Conservation (phyloP, 2,797 vertebrate species). For the Pelobates cultripes region DNA sequence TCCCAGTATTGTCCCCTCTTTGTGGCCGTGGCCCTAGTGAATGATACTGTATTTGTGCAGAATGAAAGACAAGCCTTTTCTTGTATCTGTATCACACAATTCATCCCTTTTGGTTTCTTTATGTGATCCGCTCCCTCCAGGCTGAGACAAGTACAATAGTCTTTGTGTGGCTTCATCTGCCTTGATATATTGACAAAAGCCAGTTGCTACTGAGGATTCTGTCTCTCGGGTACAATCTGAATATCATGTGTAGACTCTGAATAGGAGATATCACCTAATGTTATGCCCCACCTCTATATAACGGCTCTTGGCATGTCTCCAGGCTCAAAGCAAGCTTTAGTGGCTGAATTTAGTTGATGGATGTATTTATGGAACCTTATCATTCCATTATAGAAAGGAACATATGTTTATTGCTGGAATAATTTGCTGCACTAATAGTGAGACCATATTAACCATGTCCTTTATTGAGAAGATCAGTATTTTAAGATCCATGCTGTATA, state of each 20-base stretch:
- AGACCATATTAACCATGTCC: too few species aligned
- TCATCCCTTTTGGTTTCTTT: conserved; percentile 16
- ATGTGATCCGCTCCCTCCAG: conserved; percentile 18
- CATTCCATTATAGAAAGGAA: too few species aligned
- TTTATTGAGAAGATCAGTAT: too few species aligned
- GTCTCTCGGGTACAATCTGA: conserved; percentile 42
- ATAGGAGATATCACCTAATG: conserved; percentile 11
- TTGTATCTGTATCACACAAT: conserved; percentile 7
- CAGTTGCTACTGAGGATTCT: conserved; percentile 11
- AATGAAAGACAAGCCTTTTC: not conserved
- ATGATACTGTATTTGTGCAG: too few species aligned
- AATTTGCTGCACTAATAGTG: too few species aligned
- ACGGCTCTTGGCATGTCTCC: not conserved
- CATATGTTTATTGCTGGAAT: too few species aligned
- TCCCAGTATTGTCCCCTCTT: too few species aligned
- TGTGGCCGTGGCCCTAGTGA: too few species aligned
- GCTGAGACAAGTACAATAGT: conserved; percentile 34
- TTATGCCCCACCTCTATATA: not conserved
- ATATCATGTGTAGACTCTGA: conserved; percentile 36
- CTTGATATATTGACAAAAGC: not conserved
- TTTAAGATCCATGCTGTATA: too few species aligned
- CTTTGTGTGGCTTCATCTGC: conserved; percentile 43
- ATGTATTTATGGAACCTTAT: too few species aligned
- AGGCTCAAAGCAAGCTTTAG: not conserved
- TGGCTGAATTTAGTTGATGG: too few species aligned